phyloP scores from a whole-genome alignment of 1,140 invertebrate species.

The Bombus fervidus region DNA sequence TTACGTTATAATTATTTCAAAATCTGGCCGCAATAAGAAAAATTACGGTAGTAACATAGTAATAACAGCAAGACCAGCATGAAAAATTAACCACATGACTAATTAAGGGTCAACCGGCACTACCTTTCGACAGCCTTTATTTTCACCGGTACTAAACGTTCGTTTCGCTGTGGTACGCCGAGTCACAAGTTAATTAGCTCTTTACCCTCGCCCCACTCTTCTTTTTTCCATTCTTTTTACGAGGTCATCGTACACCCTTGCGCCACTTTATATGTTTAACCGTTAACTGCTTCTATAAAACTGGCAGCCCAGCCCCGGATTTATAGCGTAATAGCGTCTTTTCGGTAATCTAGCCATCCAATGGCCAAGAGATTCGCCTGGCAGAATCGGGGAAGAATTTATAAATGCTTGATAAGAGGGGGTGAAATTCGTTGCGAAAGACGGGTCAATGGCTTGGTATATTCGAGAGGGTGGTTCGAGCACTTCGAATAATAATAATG shows the following conservation, averaged over 20 bases:
- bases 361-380: not conserved
- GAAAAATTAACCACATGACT: not conserved
- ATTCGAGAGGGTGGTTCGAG: not conserved
- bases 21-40: not conserved
- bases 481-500: not conserved
- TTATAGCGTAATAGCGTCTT: conserved; percentile 10
- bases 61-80: too few species aligned
- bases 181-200: conserved; percentile 27
- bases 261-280: conserved; percentile 9
- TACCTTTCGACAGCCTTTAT: not conserved
- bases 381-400: not conserved
- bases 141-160: conserved; percentile 1
- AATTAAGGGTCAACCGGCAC: not conserved
- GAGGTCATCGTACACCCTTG: not conserved
- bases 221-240: not conserved
- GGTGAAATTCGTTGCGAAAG: not conserved
- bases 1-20: not conserved
- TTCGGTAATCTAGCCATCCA: conserved; percentile 1
- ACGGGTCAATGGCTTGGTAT: not conserved
- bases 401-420: conserved; percentile 21
- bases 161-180: not conserved
- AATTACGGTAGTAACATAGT: not conserved
- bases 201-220: not conserved
- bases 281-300: conserved; percentile 18
- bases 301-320: not conserved